Conservation (phyloP, 2,888 invertebrate genomes). For the Pheosia tremula region DNA sequence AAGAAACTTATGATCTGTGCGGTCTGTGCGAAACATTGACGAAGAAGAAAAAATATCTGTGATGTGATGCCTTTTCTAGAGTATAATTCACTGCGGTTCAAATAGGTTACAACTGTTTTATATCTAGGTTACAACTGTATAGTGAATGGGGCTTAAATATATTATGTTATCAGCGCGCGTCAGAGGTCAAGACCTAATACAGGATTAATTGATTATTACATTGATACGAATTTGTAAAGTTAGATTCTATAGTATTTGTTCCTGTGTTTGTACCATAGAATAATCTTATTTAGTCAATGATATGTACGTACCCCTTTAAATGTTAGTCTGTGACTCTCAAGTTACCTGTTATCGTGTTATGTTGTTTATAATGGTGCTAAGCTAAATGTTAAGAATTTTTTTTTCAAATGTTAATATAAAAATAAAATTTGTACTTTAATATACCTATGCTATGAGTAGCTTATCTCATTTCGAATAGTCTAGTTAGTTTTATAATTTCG, state of each 20-base stretch:
- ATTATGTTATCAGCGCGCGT: too few relatives aligned
- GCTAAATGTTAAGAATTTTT: neutral
- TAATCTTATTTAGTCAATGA: too few relatives aligned
- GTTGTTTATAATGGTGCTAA: neutral
- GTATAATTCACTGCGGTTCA: neutral
- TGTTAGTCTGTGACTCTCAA: too few relatives aligned
- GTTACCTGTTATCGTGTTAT: neutral
- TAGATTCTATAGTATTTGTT: too few relatives aligned
- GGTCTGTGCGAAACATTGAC: constrained; percentile 35
- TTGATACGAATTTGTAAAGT: too few relatives aligned
- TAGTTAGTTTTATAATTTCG: too few relatives aligned
- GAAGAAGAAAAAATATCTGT: neutral
- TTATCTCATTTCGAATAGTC: neutral
- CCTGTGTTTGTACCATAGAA: too few relatives aligned
- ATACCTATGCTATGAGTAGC: neutral
- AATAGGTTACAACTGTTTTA: neutral
- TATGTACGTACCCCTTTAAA: too few relatives aligned
- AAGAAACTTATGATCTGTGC: constrained; percentile 43
- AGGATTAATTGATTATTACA: too few relatives aligned
- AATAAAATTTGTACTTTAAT: neutral
- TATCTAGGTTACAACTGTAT: too few relatives aligned
- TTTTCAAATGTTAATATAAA: neutral
- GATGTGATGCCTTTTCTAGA: neutral
- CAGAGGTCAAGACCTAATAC: too few relatives aligned
- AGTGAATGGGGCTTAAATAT: too few relatives aligned